phyloP scores from a whole-genome alignment of 1,140 invertebrate genomes.

The Campoletis sonorensis region DNA sequence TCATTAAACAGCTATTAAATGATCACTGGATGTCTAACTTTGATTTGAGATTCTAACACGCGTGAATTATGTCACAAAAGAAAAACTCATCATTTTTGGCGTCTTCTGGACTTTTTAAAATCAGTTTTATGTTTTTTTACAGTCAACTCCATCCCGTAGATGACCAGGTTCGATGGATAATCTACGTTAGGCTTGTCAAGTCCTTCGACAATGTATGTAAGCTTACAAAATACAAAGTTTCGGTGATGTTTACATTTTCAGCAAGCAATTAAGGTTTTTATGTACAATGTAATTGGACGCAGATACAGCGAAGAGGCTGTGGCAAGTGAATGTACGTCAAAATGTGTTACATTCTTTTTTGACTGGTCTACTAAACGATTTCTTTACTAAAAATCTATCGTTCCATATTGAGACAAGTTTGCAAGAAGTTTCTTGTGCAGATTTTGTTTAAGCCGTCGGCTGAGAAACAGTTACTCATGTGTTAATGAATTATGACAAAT shows the following conservation, averaged over 20 bases:
- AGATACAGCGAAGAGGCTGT: neutral
- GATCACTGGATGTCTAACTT: no score
- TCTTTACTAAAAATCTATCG: no score
- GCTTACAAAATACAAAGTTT: no score
- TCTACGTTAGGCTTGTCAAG: constrained; percentile 17
- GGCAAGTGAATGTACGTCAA: neutral
- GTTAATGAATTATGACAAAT: neutral
- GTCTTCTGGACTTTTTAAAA: neutral
- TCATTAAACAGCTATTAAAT: no score
- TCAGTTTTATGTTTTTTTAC: neutral
- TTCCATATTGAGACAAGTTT: no score
- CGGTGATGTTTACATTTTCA: neutral
- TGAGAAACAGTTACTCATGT: neutral
- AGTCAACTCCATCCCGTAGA: neutral
- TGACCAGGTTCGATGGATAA: constrained; percentile 28
- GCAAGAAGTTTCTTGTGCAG: neutral
- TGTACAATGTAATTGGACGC: no score
- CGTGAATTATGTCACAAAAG: neutral
- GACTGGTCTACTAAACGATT: no score
- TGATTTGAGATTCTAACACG: neutral
- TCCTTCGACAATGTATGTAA: constrained; percentile 39
- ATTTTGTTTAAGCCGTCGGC: neutral
- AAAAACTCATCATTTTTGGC: neutral
- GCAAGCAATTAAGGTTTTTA: no score
- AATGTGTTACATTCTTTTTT: no score